Evolutionary conservation across 2,113 vertebrate species (phyloP).

Genomic region (Oryzias woworae): DNA sequence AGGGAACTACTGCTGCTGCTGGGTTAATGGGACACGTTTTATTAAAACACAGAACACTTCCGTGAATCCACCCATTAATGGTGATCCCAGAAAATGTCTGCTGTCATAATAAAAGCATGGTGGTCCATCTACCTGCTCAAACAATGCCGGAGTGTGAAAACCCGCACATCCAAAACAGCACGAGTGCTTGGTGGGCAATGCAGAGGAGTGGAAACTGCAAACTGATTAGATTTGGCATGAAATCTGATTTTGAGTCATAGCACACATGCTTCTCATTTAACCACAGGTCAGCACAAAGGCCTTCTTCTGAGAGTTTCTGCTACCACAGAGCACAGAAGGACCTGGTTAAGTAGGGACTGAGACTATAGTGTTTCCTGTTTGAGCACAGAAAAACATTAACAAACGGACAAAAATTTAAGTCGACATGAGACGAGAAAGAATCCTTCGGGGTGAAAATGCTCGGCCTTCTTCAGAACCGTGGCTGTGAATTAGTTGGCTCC

Average conservation of each 20-base stretch:
- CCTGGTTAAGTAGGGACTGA: background rate
- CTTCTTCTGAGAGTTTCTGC: constrained; percentile 20
- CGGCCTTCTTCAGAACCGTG: too few species aligned
- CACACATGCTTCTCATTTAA: constrained; percentile 70
- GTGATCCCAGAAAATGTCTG: background rate
- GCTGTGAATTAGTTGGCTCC: constrained; percentile 4
- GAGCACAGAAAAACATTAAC: background rate
- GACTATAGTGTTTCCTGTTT: constrained; percentile 5
- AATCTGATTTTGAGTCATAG: constrained; percentile 64
- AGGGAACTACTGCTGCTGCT: constrained; percentile 26
- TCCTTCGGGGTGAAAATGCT: constrained; percentile 26
- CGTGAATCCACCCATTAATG: constrained; percentile 27
- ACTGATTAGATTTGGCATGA: constrained; percentile 63
- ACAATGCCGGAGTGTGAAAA: constrained; percentile 33
- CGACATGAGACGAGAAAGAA: background rate
- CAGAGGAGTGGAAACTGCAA: constrained; percentile 28
- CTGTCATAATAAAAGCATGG: constrained; percentile 30
- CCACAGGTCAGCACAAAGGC: constrained; percentile 32
- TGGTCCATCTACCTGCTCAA: constrained; percentile 26
- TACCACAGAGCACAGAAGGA: constrained; percentile 15
- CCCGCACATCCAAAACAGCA: constrained; percentile 21
- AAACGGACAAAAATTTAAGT: background rate
- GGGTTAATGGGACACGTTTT: constrained; percentile 49
- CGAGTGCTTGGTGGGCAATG: constrained; percentile 6
- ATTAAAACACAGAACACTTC: constrained; percentile 44